Evolutionary conservation across 1,140 invertebrate species (phyloP).

Genomic region (Drosophila watanabei): DNA sequence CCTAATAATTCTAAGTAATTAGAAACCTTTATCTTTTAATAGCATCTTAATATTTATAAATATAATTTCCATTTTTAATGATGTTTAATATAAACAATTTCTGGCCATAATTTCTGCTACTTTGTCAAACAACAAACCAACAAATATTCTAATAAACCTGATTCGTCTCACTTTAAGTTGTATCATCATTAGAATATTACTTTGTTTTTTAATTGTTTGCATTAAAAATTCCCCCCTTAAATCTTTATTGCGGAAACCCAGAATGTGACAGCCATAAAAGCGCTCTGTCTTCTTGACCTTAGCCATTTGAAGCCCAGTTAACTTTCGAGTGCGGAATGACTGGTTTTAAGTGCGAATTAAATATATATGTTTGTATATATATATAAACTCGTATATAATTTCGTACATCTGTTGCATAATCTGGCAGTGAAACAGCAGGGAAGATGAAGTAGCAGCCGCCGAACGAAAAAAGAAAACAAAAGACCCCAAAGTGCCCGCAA

Average conservation of each 20-base stretch:
- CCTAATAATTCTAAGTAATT: too few species aligned
- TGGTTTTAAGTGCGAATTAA: constrained; percentile 40
- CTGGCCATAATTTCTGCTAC: neutral
- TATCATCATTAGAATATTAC: constrained; percentile 8
- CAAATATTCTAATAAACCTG: neutral
- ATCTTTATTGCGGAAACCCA: neutral
- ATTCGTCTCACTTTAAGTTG: neutral
- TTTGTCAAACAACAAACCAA: neutral
- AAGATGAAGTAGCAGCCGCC: constrained; percentile 22
- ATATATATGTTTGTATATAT: constrained; percentile 11
- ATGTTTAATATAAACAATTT: neutral
- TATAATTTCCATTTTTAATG: neutral
- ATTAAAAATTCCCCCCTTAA: neutral
- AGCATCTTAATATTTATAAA: neutral
- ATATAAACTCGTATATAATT: constrained; percentile 24
- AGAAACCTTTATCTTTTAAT: too few species aligned
- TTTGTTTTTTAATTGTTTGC: neutral
- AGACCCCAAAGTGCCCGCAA: constrained; percentile 42
- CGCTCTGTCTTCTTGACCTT: constrained; percentile 16
- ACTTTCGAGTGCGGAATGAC: constrained; percentile 18
- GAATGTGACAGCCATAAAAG: neutral
- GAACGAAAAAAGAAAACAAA: constrained; percentile 37
- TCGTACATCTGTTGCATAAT: constrained; percentile 45
- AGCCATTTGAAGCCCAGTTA: constrained; percentile 28
- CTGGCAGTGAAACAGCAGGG: constrained; percentile 36